These are phyloP conservation scores for Palythoa grandiflora DNA, from an alignment of 92 coral and sea anemone genomes.

Conservation along the genomic window DNA sequence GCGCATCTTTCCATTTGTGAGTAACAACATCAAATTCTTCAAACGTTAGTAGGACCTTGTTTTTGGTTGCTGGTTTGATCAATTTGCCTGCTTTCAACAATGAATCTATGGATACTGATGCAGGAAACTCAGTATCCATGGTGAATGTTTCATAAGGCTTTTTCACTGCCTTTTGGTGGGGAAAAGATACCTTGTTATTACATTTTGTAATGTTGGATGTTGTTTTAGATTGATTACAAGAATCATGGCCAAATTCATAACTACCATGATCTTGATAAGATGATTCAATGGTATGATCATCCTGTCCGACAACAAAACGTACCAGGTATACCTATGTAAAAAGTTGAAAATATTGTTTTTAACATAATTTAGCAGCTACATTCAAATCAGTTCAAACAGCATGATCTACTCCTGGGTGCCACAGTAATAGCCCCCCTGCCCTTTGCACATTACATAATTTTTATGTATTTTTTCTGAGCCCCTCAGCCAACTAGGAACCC, in stretches of 20 bases:
- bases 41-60: conserved; percentile 57
- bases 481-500: not conserved
- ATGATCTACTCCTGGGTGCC: not conserved
- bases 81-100: conserved; percentile 76
- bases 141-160: not conserved
- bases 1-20: conserved; percentile 54
- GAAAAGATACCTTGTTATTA: conserved; percentile 16
- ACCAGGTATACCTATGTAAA: conserved; percentile 52
- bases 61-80: conserved; percentile 64
- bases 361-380: not conserved
- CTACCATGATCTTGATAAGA: conserved; percentile 27
- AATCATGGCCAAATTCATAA: not conserved
- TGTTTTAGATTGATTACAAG: conserved; percentile 3
- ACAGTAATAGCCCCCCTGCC: not conserved
- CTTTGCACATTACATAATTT: not conserved
- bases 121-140: conserved; percentile 51
- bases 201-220: not conserved
- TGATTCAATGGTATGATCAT: conserved; percentile 19
- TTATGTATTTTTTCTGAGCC: not conserved
- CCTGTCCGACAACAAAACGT: conserved; percentile 54
- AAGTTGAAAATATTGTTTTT: not conserved
- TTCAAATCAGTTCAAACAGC: not conserved
- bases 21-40: conserved; percentile 70
- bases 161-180: conserved; percentile 20
- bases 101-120: conserved; percentile 71